Evolutionary conservation across 2,888 invertebrate species (phyloP), one percentile per base, ranked within the genome.

Genomic region (Stenotaenia linearis): DNA sequence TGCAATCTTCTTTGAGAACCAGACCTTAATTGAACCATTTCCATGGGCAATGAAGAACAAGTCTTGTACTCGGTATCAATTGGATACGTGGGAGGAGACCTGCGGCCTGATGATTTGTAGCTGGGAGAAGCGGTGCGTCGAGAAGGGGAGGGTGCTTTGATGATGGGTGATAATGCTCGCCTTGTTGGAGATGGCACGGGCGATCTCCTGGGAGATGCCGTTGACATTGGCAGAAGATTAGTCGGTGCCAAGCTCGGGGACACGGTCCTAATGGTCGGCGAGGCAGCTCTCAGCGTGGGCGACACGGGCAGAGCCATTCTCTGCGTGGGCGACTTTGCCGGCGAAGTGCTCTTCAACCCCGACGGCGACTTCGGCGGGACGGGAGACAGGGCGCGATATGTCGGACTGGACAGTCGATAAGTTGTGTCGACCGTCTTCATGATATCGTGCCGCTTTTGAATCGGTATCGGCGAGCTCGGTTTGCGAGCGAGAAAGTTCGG

Each of bases 331-430:
- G 78, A 77, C 3, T 21, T 25, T 0, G 32, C 28, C 30, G 94
- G 94, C 3, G 94, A 94, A 1, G 93, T 93, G 1, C 93, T 93
- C 45, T 87, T 88, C 85, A 92, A 92, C 3, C 40, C 40, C 0
- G 92, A 91, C 30, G 91, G 90, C 80, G 87, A 85, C 81, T 86
- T 81, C 79, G 81, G 80, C 28, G 78, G 78, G 76, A 80, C 75
- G 78, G 79, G 79, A 18, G 77, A 75, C 10, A 56, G 30, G 3
- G 50, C 30, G 35, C 79, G 79, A 45, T 76, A 81, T 10, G 74
- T 79, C n/a, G 80, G 80, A 21, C 21, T 45, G n/a, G 77, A 23
- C 23, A 23, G 15, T 25, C 56, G 50, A 61, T 78, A 78, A 10
- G 23, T 23, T 6, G 30, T 28, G 12, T 75, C 30, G 0, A 21